phyloP scores from a whole-genome alignment of 1,140 invertebrate genomes.

The Drosophila saltans region DNA sequence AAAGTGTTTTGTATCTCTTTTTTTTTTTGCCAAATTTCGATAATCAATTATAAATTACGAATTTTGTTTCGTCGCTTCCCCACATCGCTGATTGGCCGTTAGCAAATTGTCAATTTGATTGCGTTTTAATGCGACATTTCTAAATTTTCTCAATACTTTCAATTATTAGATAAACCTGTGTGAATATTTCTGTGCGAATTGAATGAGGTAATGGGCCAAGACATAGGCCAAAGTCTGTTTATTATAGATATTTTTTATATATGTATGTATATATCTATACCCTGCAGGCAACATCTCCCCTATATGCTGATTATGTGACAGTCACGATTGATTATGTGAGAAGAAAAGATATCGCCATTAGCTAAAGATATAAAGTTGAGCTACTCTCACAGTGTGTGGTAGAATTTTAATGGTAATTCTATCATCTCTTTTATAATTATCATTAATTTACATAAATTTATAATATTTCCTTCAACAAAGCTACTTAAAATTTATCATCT shows the following conservation, averaged over 20 bases:
- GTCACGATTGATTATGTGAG: conserved; percentile 20
- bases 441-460: background rate
- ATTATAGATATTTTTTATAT: background rate
- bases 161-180: conserved; percentile 59
- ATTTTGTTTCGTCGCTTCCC: conserved; percentile 17
- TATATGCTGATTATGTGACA: conserved; percentile 13
- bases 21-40: conserved; percentile 46
- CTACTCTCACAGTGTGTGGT: background rate
- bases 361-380: conserved; percentile 3
- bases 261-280: background rate
- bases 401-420: background rate
- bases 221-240: conserved; percentile 3
- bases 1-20: conserved; percentile 41
- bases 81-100: conserved; percentile 51
- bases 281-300: background rate
- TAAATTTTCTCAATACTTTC: conserved; percentile 35
- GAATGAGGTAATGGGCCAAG: conserved; percentile 32
- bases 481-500: background rate
- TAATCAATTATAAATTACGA: conserved; percentile 63
- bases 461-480: background rate
- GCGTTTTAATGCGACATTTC: conserved; percentile 53
- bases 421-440: background rate
- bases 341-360: background rate
- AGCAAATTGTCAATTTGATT: conserved; percentile 68
- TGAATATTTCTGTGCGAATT: conserved; percentile 13